These are phyloP conservation scores for Phaenicophaeus curvirostris DNA, from an alignment of 2,797 vertebrate species.

Conservation along the genomic window DNA sequence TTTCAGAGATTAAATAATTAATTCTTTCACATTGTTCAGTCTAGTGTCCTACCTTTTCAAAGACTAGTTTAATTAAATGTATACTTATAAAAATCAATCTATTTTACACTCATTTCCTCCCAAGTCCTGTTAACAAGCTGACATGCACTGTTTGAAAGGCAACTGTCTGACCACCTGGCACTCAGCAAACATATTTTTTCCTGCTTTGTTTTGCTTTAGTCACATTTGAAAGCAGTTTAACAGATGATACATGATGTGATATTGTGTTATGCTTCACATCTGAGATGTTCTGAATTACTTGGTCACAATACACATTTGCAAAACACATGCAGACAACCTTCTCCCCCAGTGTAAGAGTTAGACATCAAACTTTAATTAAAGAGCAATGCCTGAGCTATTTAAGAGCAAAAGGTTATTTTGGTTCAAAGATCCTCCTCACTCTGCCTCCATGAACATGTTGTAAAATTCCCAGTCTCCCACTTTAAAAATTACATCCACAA, in stretches of 20 bases:
- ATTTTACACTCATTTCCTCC: slow-evolving; percentile 36
- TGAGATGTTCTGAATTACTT: neutral
- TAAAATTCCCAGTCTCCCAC: neutral
- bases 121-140: slow-evolving; percentile 41
- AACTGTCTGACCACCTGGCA: slow-evolving; percentile 39
- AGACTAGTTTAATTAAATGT: slow-evolving; percentile 9
- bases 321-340: neutral
- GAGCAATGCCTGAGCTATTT: neutral
- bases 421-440: neutral
- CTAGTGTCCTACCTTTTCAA: neutral
- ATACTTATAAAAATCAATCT: slow-evolving; percentile 30
- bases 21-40: slow-evolving; percentile 32
- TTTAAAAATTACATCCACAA: neutral
- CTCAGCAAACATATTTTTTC: neutral
- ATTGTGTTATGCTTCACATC: neutral
- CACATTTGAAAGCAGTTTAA: neutral
- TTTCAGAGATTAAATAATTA: slow-evolving; percentile 48
- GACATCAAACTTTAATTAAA: neutral
- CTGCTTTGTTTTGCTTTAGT: neutral
- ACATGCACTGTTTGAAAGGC: neutral
- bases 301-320: neutral
- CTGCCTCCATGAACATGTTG: neutral
- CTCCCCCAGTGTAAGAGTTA: neutral
- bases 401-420: neutral
- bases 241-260: neutral